phyloP scores from a whole-genome alignment of 2,113 vertebrate genomes.

The Cromileptes altivelis region DNA sequence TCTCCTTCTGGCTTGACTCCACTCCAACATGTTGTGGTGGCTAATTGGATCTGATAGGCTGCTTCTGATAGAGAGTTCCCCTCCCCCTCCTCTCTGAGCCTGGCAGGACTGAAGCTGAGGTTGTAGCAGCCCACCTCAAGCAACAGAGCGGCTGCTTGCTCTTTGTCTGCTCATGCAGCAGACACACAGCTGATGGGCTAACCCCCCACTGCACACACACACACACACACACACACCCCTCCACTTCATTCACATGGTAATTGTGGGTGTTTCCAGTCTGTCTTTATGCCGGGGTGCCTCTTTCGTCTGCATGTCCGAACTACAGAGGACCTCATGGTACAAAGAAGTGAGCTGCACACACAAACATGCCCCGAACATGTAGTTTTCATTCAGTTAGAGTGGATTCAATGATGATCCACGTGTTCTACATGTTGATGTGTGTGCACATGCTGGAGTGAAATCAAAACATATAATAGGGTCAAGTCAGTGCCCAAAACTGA shows the following conservation, averaged over 20 bases:
- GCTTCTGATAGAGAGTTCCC: slow-evolving; percentile 18
- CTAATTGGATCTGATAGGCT: slow-evolving; percentile 50
- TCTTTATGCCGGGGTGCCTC: slow-evolving; percentile 28
- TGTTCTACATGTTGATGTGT: neutral
- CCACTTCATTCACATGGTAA: slow-evolving; percentile 71
- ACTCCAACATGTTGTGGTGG: slow-evolving; percentile 13
- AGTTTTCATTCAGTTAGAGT: neutral
- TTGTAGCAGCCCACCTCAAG: slow-evolving; percentile 29
- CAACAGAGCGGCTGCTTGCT: slow-evolving; percentile 33
- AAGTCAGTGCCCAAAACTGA: too few relatives aligned
- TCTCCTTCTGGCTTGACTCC: neutral
- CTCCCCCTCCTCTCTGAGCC: slow-evolving; percentile 40
- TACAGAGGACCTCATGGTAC: neutral
- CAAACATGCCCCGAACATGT: neutral
- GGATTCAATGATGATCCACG: neutral
- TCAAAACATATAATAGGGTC: neutral
- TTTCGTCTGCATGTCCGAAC: too few relatives aligned
- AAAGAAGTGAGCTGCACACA: slow-evolving; percentile 6
- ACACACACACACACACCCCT: neutral
- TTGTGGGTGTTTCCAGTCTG: slow-evolving; percentile 56
- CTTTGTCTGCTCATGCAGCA: slow-evolving; percentile 69
- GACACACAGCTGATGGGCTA: slow-evolving; percentile 41
- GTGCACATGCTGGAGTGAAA: neutral
- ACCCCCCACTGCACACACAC: neutral
- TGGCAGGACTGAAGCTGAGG: slow-evolving; percentile 13